Base-by-base conservation (phyloP, 2,888 invertebrate species). In the Doris montereyensis region DNA sequence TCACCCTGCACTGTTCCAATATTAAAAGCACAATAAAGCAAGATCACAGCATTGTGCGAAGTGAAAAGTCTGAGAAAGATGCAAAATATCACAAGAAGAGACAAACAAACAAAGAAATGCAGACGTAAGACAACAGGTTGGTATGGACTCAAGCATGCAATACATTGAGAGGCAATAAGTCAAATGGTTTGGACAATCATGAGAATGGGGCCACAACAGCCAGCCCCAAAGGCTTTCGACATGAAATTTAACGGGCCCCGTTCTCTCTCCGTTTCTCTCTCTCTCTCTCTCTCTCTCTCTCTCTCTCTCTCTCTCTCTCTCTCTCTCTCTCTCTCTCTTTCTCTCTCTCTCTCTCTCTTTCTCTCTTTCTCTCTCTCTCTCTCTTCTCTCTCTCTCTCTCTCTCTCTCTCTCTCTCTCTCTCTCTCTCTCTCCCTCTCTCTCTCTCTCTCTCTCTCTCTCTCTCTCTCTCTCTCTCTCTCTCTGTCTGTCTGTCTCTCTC, bases 341-440 rank as follows among this genome's bases (percentile, higher is more conserved):
- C 30, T 41, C 32, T 21, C 28, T 68, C 30, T 13, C 21, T 41
- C 17, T 28, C 21, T 24, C 8, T 8, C 17, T 57, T 21, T 52
- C 41, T 34, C 28, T 1, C 21, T 34, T 3, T 26, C 35, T 34
- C 24, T 52, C 17, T 67, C 28, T 21, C 28, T 67, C 24, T 52
- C 28, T 26, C 35, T 52, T 21, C 1, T 67, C 35, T 76, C 41
- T 41, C 41, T 65, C 26, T 65, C 28, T 34, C 41, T 65, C 41
- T 2, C n/a, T 21, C 41, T 76, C 65, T 67, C 67, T 34, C 34
- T 76, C 52, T 41, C 41, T 28, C 26, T 76, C 32, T 32, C 24
- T 3, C 41, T 52, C 34, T 68, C 4, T 32, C 41, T 71, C 32
- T 57, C 4, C 32, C 21, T 35, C 30, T 77, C 21, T 57, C 28